Evolutionary conservation across 2,113 vertebrate genomes (phyloP).

Genomic region (Cricetomys ansorgei): DNA sequence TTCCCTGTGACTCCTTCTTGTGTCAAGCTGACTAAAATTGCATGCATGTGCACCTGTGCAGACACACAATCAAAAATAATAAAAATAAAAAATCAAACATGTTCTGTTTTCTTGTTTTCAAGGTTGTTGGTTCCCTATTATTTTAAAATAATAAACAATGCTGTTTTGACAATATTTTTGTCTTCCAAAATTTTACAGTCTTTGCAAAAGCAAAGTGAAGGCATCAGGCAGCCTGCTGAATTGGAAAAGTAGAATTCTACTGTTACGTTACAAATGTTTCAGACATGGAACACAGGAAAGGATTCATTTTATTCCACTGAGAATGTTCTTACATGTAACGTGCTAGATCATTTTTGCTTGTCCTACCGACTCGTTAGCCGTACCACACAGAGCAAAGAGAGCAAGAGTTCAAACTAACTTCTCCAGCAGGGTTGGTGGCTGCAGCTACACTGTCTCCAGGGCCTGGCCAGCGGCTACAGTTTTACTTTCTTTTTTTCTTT

Average conservation of each 20-base stretch:
- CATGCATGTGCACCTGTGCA: fast-evolving
- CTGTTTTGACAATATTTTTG: not conserved
- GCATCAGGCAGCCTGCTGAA: not conserved
- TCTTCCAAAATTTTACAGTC: not conserved
- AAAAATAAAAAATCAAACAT: not conserved
- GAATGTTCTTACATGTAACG: not conserved
- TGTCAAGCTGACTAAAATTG: not conserved
- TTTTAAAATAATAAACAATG: not conserved
- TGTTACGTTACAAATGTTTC: not conserved
- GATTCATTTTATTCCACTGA: not conserved
- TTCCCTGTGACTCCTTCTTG: not conserved
- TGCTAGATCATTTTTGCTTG: not conserved
- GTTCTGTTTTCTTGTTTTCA: not conserved
- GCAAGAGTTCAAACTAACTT: not conserved
- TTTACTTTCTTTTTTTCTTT: not conserved
- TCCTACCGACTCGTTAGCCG: not conserved
- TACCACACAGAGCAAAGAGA: not conserved
- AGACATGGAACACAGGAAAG: not conserved
- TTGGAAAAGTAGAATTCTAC: not conserved
- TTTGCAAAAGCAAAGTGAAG: not conserved
- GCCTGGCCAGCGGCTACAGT: not conserved
- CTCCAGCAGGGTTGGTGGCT: too few relatives aligned
- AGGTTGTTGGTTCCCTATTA: not conserved
- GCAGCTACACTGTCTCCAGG: slow-evolving; percentile 24
- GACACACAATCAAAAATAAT: not conserved